Conservation (phyloP, 2,888 invertebrate genomes). For the Eurytoma adleriae region DNA sequence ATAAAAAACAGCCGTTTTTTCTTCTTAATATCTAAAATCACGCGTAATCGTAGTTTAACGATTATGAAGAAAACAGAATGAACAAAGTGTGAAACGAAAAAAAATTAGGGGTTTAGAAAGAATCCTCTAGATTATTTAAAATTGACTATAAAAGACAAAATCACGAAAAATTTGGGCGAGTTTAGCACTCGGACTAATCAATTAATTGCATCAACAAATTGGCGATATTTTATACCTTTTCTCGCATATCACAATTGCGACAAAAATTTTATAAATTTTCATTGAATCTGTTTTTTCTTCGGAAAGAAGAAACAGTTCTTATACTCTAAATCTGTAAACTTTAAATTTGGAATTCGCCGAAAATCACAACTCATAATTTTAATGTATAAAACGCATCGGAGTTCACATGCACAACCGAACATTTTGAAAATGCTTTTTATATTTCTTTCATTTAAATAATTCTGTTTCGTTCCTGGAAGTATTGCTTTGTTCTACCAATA, state of each 20-base stretch:
- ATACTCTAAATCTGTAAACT: too few species aligned
- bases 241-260: neutral
- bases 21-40: slow-evolving; percentile 36
- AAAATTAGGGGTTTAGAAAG: slow-evolving; percentile 20
- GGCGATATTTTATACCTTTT: slow-evolving; percentile 38
- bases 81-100: neutral
- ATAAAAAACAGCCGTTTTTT: slow-evolving; percentile 33
- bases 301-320: neutral
- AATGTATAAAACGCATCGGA: slow-evolving; percentile 15
- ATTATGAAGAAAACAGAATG: neutral
- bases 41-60: slow-evolving; percentile 41
- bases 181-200: slow-evolving; percentile 10
- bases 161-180: slow-evolving; percentile 26
- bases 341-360: neutral
- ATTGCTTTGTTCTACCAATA: slow-evolving; percentile 34
- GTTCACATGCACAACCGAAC: slow-evolving; percentile 5
- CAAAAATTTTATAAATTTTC: neutral
- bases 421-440: slow-evolving; percentile 44
- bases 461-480: slow-evolving; percentile 1
- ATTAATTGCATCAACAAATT: slow-evolving; percentile 28
- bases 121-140: neutral
- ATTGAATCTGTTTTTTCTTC: neutral
- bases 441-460: neutral
- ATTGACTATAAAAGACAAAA: slow-evolving; percentile 19
- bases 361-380: slow-evolving; percentile 19